Conservation (phyloP, 53 echinoderm and acorn worm species). For the Holothuria scabra region DNA sequence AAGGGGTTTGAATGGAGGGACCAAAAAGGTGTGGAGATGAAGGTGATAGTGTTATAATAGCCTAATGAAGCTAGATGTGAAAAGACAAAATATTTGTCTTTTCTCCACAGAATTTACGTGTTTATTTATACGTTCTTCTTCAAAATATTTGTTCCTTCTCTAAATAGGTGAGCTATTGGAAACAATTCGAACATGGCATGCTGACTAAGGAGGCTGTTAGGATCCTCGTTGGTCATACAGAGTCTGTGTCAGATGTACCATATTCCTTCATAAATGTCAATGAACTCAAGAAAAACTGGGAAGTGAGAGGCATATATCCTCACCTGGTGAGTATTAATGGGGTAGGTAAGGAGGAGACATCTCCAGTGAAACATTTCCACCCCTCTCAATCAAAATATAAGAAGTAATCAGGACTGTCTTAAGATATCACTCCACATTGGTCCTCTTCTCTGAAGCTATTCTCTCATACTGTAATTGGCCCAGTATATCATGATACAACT, state of each 20-base stretch:
- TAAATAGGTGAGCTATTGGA: conserved; percentile 91
- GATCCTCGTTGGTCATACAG: conserved; percentile 75
- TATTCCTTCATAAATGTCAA: conserved; percentile 70
- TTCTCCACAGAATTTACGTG: neutral
- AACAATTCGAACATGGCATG: conserved; percentile 99
- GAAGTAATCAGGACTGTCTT: too few relatives aligned
- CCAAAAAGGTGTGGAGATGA: too few relatives aligned
- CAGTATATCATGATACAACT: too few relatives aligned
- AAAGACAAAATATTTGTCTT: neutral
- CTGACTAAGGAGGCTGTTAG: conserved; percentile 86
- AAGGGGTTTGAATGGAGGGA: too few relatives aligned
- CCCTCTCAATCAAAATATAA: too few relatives aligned
- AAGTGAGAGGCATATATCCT: conserved; percentile 76
- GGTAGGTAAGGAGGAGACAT: too few relatives aligned
- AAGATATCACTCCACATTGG: too few relatives aligned
- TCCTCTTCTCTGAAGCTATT: too few relatives aligned
- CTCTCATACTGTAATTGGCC: too few relatives aligned
- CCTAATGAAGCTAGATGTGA: too few relatives aligned
- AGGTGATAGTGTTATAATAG: too few relatives aligned
- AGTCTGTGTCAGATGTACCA: conserved; percentile 67
- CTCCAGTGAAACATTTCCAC: too few relatives aligned
- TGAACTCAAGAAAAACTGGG: conserved; percentile 88
- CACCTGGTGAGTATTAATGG: conserved; percentile 63
- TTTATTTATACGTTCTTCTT: neutral
- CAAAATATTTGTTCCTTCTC: neutral